Base-by-base conservation (phyloP, 2,113 vertebrate genomes). In the Campylorhamphus procurvoides region DNA sequence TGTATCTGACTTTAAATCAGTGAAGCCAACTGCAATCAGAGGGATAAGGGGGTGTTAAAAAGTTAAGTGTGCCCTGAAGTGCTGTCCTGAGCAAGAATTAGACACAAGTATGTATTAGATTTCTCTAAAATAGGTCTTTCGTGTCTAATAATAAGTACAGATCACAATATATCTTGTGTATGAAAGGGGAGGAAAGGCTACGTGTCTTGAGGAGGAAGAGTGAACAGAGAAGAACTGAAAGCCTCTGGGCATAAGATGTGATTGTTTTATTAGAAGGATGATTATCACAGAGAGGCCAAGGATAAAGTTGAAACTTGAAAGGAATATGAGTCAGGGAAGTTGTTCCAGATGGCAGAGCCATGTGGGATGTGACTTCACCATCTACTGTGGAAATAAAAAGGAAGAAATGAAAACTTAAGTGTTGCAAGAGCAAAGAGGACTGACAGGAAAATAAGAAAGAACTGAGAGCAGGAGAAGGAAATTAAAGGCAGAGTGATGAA, bases 301-400 rank as follows among this genome's bases (percentile, higher is more conserved):
- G 86, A 93, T 90, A 78, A 93, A 92, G 88, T 60, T 89, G 75
- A 94, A 92, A 94, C 69, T 82, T 92, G 73, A 85, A 96, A 97
- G 50, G 46, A 88, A 28, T 84, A 77, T 71, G 92, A 92, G 93
- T 83, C 90, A 96, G 88, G 85, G 46, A 94, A 96, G 91, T 50
- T 91, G 84, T 76, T 96, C 72, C 93, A 95, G 93, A 96, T 90
- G 92, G 90, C 87, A 90, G 44, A 91, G 82, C 88, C 92, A 78
- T 67, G 87, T 87, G 91, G 83, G 86, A 96, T 82, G 47, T 73
- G 84, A 91, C 79, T 96, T 60, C 60, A 94, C 39, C 44, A 94
- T 90, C 83, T 80, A 95, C 72, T 56, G 62, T 73, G 62, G 80
- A 87, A 94, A 87, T 84, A 77, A 92, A 88, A 91, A 83, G n/a